Base-by-base conservation (phyloP, 2,113 vertebrate species). In the Megaptera novaeangliae region DNA sequence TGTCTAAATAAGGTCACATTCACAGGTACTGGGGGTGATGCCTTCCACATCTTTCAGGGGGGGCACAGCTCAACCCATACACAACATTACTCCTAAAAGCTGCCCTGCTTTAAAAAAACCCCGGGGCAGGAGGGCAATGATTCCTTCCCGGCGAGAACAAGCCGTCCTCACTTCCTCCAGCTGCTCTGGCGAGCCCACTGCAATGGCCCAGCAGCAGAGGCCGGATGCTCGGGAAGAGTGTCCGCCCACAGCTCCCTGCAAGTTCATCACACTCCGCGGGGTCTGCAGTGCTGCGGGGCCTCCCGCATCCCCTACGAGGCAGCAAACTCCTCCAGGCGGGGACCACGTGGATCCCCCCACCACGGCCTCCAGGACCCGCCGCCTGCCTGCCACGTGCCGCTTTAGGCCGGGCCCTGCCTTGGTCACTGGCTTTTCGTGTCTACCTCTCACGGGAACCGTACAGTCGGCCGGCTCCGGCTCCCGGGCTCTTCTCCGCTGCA, bases 301-400 rank as follows among this genome's bases (percentile, higher is more conserved):
- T n/a, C 55, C 61, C 20, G 41, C 25, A 11, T 1, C 52, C 23
- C 25, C 18, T 25, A 6, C 34, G 36, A 7, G 31, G 68, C 20
- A 20, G 63, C 4, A 44, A 46, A 39, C 6, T 13, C 8, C 31
- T 39, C 34, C 81, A 39, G 31, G 14, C 0, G 9, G 52, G 23
- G 57, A 39, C 8, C 41, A 6, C 2, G 7, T 10, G 2, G 0
- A 21, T 41, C 8, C 7, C 20, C 7, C 20, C 27, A 3, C 21
- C 0, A 4, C 4, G 20, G 21, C 18, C n/a, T 23, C 64, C 74
- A n/a, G 18, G 7, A 4, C 6, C 13, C 4, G 5, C 55, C 7
- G 2, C 14, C 55, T 27, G 36, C 46, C 69, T 17, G 15, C 39
- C 41, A 15, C 29, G 1, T 21, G 7, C 46, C 9, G 39, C 18